Evolutionary conservation across 1,140 invertebrate species (phyloP).

Genomic region (Oryctes rhinoceros): DNA sequence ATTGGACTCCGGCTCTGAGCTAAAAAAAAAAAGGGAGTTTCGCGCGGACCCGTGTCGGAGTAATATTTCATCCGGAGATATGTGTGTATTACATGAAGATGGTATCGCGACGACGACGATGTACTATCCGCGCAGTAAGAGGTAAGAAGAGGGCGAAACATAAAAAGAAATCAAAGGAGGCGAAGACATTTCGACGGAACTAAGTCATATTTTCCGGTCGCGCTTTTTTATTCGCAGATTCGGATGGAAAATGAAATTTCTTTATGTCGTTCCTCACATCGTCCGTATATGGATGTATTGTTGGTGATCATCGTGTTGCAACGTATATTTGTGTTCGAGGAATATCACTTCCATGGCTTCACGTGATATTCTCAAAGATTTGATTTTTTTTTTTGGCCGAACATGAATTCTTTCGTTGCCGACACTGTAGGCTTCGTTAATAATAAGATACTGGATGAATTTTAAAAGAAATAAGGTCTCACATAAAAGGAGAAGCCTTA

Average conservation of each 20-base stretch:
- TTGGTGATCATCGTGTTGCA: not conserved
- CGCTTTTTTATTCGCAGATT: not conserved
- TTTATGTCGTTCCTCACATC: not conserved
- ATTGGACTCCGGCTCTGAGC: not conserved
- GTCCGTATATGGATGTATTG: not conserved
- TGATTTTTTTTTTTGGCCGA: no score
- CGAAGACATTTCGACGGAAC: not conserved
- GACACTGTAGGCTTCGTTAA: no score
- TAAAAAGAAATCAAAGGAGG: not conserved
- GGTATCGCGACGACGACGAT: not conserved
- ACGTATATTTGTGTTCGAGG: not conserved
- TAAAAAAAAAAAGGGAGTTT: not conserved
- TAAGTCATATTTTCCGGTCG: conserved; percentile 1
- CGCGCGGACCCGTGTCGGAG: not conserved
- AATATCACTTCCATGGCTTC: no score
- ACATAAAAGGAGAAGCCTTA: no score
- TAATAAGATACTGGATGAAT: no score
- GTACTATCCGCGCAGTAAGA: not conserved
- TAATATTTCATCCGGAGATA: conserved; percentile 1
- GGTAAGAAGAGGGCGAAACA: not conserved
- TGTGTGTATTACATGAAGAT: conserved; percentile 10
- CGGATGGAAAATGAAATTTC: not conserved
- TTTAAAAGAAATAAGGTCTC: no score
- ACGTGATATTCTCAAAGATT: no score
- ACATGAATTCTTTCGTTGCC: no score